These are phyloP conservation scores for Synergus itoensis DNA, from an alignment of 2,888 invertebrate genomes.

Conservation along the genomic window DNA sequence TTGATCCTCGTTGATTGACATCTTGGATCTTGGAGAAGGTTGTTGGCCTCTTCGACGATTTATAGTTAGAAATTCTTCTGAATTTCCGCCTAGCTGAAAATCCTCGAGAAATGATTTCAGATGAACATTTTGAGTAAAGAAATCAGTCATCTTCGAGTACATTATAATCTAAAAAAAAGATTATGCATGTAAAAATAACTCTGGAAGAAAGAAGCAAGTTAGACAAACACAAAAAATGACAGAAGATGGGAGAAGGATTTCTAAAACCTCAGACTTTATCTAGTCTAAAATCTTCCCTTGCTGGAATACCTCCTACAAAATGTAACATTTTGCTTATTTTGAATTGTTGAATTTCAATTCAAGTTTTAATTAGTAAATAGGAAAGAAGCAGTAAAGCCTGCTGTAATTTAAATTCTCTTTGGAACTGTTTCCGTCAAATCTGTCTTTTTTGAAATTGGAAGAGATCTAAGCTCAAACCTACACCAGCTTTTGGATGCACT, in stretches of 20 bases:
- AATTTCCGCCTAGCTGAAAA: background rate
- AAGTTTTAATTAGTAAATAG: too few relatives aligned
- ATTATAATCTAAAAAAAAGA: background rate
- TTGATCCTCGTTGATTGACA: background rate
- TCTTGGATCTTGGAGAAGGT: conserved; percentile 4
- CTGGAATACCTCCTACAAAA: background rate
- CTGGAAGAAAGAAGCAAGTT: background rate
- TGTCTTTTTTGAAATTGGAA: background rate
- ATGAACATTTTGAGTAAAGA: background rate
- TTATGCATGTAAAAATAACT: background rate
- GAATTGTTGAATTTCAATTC: too few relatives aligned
- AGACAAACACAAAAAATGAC: too few relatives aligned
- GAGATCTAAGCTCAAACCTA: background rate
- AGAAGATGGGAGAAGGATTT: too few relatives aligned
- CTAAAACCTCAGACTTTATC: background rate
- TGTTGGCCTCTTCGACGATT: background rate
- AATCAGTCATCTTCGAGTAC: background rate
- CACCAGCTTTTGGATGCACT: conserved; percentile 1
- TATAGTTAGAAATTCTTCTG: background rate
- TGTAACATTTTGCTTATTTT: too few relatives aligned
- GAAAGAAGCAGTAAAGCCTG: background rate
- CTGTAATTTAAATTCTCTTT: background rate
- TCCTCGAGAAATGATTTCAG: background rate
- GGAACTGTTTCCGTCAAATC: background rate
- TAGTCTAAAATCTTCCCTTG: background rate